These are phyloP conservation scores for Gasteruption jaculator DNA, from an alignment of 2,888 invertebrate species.

Conservation along the genomic window DNA sequence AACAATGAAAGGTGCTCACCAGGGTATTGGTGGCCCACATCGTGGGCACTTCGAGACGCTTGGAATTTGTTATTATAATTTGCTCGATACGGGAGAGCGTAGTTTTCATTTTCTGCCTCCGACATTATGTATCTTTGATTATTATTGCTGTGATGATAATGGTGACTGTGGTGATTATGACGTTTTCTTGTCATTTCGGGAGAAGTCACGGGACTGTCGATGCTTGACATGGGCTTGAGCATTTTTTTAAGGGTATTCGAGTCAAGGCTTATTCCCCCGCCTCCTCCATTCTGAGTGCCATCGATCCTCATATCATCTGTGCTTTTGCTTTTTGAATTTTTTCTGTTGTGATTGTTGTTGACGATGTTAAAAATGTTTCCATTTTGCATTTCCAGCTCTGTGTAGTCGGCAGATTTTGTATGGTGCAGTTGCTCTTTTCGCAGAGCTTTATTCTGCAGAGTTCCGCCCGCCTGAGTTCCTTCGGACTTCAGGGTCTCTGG, in stretches of 20 bases:
- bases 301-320: constrained; percentile 77
- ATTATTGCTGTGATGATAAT: constrained; percentile 47
- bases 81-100: constrained; percentile 41
- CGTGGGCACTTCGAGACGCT: constrained; percentile 63
- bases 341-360: constrained; percentile 50
- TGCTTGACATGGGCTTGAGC: constrained; percentile 90
- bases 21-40: constrained; percentile 59
- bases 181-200: constrained; percentile 84
- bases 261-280: constrained; percentile 63
- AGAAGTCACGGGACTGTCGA: constrained; percentile 84
- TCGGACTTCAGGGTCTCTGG: constrained; percentile 66
- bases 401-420: constrained; percentile 56
- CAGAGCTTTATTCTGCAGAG: constrained; percentile 54
- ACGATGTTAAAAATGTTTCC: constrained; percentile 48
- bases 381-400: constrained; percentile 53
- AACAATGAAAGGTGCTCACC: too few relatives aligned
- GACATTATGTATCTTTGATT: constrained; percentile 55
- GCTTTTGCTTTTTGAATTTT: constrained; percentile 79
- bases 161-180: constrained; percentile 62
- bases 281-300: constrained; percentile 44
- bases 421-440: constrained; percentile 47
- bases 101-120: constrained; percentile 50
- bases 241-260: constrained; percentile 87
- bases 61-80: constrained; percentile 46
- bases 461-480: constrained; percentile 79